Evolutionary conservation across 1,140 invertebrate genomes (phyloP), one percentile per base, ranked within the genome.

Genomic region (Pseudoatta argentina): DNA sequence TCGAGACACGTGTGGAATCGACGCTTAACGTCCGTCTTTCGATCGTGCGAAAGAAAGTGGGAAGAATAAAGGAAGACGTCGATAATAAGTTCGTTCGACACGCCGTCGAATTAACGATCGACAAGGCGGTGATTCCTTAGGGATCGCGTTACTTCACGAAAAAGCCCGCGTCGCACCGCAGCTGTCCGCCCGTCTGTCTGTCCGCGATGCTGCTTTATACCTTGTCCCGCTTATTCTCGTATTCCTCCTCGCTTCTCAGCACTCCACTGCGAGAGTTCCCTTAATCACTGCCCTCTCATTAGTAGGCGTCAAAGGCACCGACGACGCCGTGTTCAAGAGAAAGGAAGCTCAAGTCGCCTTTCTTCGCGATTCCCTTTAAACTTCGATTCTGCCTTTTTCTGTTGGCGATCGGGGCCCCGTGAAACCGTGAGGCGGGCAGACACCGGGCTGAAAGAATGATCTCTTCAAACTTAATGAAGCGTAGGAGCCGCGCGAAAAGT

Each of bases 241-340:
- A 79, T 63, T 86, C 72, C 76, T 24, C 73, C n/a, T 79, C 79
- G 64, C 63, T 85, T 44, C 86, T 73, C 57, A 61, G 27, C 83
- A 34, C 57, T 55, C 12, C 79, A 27, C 24, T 30, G 64, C 55
- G 64, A 77, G 81, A 71, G 89, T 67, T 86, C 90, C 59, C 55
- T 92, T 91, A 92, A 92, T 92, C 87, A 91, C 81, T 59, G 79
- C 79, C 81, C 77, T 85, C 87, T 92, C 91, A 92, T 91, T 92
- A 92, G 92, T 88, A 91, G 88, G 88, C 89, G 91, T 92, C 90
- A 92, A 91, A 87, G 87, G 91, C 72, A 87, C 91, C 91, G 91
- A 92, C 89, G 48, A 85, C 82, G 86, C 34, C 88, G 77, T 81
- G 77, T 69, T 69, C 77, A 24, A 55, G 77, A 83, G 79, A 83